Conservation (phyloP, 1,140 invertebrate genomes). For the Apis laboriosa region DNA sequence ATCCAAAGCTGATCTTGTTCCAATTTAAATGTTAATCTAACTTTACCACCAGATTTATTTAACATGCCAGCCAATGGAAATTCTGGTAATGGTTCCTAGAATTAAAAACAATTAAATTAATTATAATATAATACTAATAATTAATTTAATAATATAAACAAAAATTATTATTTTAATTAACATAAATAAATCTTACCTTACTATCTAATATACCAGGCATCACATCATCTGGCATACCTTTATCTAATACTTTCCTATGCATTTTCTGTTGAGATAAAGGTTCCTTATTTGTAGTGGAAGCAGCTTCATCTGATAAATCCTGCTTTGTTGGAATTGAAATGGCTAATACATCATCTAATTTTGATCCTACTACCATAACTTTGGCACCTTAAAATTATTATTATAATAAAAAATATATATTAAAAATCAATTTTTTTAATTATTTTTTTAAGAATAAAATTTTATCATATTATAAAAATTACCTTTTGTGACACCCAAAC, state of each 20-base stretch:
- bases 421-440: background rate
- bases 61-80: slow-evolving; percentile 94
- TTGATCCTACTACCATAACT: slow-evolving; percentile 96
- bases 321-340: slow-evolving; percentile 86
- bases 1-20: slow-evolving; percentile 96
- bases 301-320: slow-evolving; percentile 77
- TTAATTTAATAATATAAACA: too few relatives aligned
- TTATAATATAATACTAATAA: background rate
- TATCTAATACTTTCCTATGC: slow-evolving; percentile 94
- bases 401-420: background rate
- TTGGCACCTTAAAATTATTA: slow-evolving; percentile 84
- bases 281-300: slow-evolving; percentile 85
- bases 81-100: slow-evolving; percentile 89
- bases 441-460: background rate
- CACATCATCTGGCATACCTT: slow-evolving; percentile 94
- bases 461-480: slow-evolving; percentile 19
- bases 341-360: slow-evolving; percentile 92
- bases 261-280: slow-evolving; percentile 92
- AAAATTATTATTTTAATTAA: background rate
- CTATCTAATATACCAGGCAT: slow-evolving; percentile 92
- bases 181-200: slow-evolving; percentile 81
- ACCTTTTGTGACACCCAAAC: slow-evolving; percentile 89
- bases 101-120: slow-evolving; percentile 1
- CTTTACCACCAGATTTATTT: slow-evolving; percentile 95
- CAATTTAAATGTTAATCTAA: slow-evolving; percentile 95